Evolutionary conservation across 1,140 invertebrate species (phyloP), one percentile per base, ranked within the genome.

Genomic region (Acarapis woodi): DNA sequence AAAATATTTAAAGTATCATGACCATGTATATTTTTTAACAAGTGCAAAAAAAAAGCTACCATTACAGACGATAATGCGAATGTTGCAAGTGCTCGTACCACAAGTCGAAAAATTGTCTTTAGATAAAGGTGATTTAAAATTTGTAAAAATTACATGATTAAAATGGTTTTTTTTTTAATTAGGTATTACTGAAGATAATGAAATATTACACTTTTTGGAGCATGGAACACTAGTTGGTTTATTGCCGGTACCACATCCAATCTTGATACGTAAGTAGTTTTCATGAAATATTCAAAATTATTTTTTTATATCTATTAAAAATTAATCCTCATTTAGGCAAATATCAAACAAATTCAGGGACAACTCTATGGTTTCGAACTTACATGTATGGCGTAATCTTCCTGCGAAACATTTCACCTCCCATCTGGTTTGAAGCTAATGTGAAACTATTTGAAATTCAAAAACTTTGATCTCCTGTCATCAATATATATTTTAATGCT

Each of bases 81-180:
- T 97, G 47, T 59, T 99, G 29, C 90, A 99, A 62, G 90, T 99
- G 10, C 60, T 99, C 1, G 90, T 97, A 32, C 90, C 93, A 32
- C 90, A 99, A 63, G 90, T 99, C 8, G 90, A 97, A 60, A 97
- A 97, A 62, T 97, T 97, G 47, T 97, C 90, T 57, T 96, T 97
- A 50, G 90, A 99, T 55, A 96, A 96, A 82, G 67, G 45, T n/a
- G 12, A 20, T 42, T 32, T 23, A n/a, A 38, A 21, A 23, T 42
- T 44, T 35, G 34, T 31, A 42, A 38, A 12, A 21, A 34, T 44
- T 47, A 26, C 41, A 38, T 43, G 20, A 37, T 33, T 42, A 32
- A 35, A 20, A 35, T 25, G 20, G 35, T 14, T 38, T 42, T 8
- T 3, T 33, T 37, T 25, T 42, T 44, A 35, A 12, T n/a, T n/a